These are phyloP conservation scores for Drosophila melanica DNA, from an alignment of 1,140 invertebrate species.

Conservation along the genomic window DNA sequence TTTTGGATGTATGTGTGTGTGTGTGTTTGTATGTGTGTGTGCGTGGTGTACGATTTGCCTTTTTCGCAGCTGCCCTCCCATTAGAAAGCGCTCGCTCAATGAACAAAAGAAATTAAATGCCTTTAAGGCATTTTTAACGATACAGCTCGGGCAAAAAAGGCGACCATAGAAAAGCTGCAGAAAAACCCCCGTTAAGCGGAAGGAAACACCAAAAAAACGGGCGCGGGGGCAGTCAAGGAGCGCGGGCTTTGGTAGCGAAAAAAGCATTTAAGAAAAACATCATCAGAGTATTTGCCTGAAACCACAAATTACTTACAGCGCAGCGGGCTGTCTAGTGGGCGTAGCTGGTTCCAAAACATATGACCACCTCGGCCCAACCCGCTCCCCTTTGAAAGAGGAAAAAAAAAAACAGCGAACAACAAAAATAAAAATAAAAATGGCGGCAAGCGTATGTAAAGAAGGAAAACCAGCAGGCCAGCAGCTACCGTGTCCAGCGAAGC, in stretches of 20 bases:
- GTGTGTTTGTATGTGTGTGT: neutral
- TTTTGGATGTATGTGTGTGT: neutral
- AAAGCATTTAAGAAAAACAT: conserved; percentile 83
- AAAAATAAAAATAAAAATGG: conserved; percentile 41
- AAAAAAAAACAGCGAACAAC: too few relatives aligned
- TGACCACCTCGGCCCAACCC: conserved; percentile 11
- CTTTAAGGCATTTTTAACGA: conserved; percentile 82
- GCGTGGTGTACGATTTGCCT: conserved; percentile 28
- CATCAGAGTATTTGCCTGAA: conserved; percentile 81
- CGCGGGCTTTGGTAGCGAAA: conserved; percentile 43
- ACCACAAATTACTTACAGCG: conserved; percentile 83
- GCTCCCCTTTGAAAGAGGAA: neutral
- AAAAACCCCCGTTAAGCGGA: conserved; percentile 34
- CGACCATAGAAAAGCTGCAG: conserved; percentile 38
- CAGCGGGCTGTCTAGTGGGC: conserved; percentile 72
- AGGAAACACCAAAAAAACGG: conserved; percentile 24
- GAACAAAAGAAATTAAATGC: conserved; percentile 83
- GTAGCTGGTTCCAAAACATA: conserved; percentile 50
- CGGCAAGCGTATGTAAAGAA: conserved; percentile 65
- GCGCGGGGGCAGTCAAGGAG: neutral
- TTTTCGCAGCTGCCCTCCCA: conserved; percentile 37
- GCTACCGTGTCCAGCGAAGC: conserved; percentile 45
- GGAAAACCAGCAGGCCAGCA: conserved; percentile 44
- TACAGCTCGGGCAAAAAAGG: conserved; percentile 54
- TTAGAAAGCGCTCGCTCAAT: conserved; percentile 56